Evolutionary conservation across 2,797 vertebrate genomes (phyloP).

Genomic region (Catostomus latipinnis): DNA sequence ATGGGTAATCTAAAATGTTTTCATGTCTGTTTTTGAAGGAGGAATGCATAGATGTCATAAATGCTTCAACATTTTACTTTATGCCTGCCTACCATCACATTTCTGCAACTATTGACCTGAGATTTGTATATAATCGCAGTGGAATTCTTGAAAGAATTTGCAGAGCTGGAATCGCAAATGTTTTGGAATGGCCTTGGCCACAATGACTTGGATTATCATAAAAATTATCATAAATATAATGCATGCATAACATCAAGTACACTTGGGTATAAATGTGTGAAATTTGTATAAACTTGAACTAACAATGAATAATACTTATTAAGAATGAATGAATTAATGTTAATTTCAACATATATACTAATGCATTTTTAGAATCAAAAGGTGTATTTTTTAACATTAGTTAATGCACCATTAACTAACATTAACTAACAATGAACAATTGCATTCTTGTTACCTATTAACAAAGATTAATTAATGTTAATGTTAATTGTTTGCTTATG

Average conservation of each 20-base stretch:
- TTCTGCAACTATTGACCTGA: conserved; percentile 2
- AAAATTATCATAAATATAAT: background rate
- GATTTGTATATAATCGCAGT: background rate
- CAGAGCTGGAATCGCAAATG: background rate
- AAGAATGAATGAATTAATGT: background rate
- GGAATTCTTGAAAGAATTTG: background rate
- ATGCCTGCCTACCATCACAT: background rate
- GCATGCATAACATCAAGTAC: too few species aligned
- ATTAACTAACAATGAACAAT: too few species aligned
- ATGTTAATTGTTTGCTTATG: too few species aligned
- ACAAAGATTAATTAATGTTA: too few species aligned
- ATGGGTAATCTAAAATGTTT: conserved; percentile 26
- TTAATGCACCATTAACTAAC: too few species aligned
- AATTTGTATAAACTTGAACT: too few species aligned
- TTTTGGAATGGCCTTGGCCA: background rate
- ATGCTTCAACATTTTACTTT: conserved; percentile 10
- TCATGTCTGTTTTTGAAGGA: background rate
- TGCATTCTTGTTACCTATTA: too few species aligned
- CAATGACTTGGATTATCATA: background rate
- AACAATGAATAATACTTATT: too few species aligned
- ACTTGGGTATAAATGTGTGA: too few species aligned
- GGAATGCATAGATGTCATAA: conserved; percentile 31
- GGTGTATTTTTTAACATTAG: too few species aligned
- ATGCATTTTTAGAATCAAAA: too few species aligned
- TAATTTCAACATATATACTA: too few species aligned